These are phyloP conservation scores for Molossus alvarezi DNA, from an alignment of 2,797 vertebrate genomes.

Conservation along the genomic window DNA sequence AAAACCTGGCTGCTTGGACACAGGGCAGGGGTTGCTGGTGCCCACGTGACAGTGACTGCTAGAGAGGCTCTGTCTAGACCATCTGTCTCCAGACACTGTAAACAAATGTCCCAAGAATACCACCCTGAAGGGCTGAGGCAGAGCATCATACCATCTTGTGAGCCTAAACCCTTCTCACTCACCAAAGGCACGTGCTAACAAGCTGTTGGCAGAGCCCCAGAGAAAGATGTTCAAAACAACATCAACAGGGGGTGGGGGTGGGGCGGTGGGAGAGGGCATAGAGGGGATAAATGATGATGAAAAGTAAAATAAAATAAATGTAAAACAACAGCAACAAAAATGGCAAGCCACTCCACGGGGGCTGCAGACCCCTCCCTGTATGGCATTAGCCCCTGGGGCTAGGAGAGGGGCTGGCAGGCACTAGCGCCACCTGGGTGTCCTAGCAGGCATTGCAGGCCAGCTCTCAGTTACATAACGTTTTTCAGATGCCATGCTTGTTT, in stretches of 20 bases:
- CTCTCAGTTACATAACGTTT: background rate
- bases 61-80: constrained; percentile 12
- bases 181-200: constrained; percentile 69
- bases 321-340: constrained; percentile 39
- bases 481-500: background rate
- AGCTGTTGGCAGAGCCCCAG: constrained; percentile 77
- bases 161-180: constrained; percentile 34
- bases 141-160: constrained; percentile 37
- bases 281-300: too few relatives aligned
- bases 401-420: constrained; percentile 4
- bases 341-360: constrained; percentile 22
- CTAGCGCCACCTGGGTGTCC: background rate
- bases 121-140: background rate
- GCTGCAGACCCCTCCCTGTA: constrained; percentile 47
- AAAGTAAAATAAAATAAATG: too few relatives aligned
- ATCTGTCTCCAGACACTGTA: background rate
- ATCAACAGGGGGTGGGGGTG: background rate
- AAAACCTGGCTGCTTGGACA: constrained; percentile 56
- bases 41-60: background rate
- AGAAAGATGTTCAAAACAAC: constrained; percentile 73
- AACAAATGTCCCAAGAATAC: background rate
- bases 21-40: background rate
- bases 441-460: background rate
- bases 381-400: constrained; percentile 77
- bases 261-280: too few relatives aligned